Conservation (phyloP, 2,888 invertebrate genomes). For the Drosophila putrida region DNA sequence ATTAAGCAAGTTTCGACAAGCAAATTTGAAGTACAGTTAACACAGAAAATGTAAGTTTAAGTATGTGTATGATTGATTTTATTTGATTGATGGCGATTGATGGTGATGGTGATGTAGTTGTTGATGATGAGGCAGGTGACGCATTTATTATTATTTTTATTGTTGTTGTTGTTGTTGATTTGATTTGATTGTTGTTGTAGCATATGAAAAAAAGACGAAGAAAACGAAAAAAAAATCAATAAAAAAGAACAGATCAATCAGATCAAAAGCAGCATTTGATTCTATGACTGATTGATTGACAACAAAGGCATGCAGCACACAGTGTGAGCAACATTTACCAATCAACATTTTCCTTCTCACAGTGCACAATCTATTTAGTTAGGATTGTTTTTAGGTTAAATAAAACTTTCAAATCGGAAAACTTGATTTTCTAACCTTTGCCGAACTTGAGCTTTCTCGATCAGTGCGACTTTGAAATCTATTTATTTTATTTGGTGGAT, state of each 20-base stretch:
- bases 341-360: constrained; percentile 16
- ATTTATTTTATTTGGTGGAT: no score
- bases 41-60: constrained; percentile 34
- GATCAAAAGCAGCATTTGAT: constrained; percentile 8
- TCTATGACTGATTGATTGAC: background rate
- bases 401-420: background rate
- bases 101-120: constrained; percentile 37
- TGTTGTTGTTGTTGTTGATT: constrained; percentile 22
- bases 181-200: constrained; percentile 35
- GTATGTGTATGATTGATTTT: constrained; percentile 15
- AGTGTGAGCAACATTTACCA: constrained; percentile 6
- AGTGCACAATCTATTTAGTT: constrained; percentile 2
- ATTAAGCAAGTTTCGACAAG: constrained; percentile 37
- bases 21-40: constrained; percentile 56
- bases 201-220: constrained; percentile 47
- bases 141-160: constrained; percentile 23
- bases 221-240: constrained; percentile 34
- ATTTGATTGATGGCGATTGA: constrained; percentile 17
- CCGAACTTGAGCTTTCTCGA: no score
- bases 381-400: background rate
- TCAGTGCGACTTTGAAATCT: no score
- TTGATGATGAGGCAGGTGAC: constrained; percentile 42
- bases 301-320: constrained; percentile 41
- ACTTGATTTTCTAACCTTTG: background rate
- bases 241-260: constrained; percentile 5